Evolutionary conservation across 2,797 vertebrate genomes (phyloP).

Genomic region (Chelonia mydas): DNA sequence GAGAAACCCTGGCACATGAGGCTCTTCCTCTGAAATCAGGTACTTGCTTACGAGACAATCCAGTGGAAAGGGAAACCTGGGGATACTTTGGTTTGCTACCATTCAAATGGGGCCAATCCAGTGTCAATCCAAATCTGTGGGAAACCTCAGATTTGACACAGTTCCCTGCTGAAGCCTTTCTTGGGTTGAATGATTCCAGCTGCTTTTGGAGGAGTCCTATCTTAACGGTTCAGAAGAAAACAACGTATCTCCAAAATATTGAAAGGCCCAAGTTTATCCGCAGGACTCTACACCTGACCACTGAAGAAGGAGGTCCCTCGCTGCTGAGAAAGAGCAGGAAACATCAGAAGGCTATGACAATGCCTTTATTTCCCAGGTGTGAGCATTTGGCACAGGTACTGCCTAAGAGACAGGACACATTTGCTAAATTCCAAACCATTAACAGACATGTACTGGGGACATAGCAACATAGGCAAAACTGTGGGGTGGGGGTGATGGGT

Average conservation of each 20-base stretch:
- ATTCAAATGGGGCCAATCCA: neutral
- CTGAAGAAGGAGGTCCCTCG: neutral
- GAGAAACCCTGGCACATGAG: neutral
- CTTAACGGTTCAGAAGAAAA: neutral
- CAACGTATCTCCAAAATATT: neutral
- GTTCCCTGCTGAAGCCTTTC: neutral
- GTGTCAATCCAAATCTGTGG: neutral
- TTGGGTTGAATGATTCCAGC: neutral
- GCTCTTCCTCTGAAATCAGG: neutral
- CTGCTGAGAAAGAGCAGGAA: neutral
- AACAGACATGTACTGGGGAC: neutral
- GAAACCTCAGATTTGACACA: neutral
- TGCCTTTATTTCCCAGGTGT: neutral
- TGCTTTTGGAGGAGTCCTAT: neutral
- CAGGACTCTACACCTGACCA: neutral
- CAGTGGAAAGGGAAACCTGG: neutral
- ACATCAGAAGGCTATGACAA: neutral
- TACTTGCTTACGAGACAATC: neutral
- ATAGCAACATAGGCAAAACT: neutral
- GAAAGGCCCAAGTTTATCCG: neutral
- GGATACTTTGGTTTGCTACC: neutral
- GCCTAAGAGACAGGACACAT: neutral
- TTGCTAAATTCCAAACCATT: neutral
- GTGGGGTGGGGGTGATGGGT: neutral
- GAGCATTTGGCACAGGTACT: neutral